These are phyloP conservation scores for Leptogaster cylindrica DNA, from an alignment of 2,888 invertebrate genomes.

Conservation along the genomic window DNA sequence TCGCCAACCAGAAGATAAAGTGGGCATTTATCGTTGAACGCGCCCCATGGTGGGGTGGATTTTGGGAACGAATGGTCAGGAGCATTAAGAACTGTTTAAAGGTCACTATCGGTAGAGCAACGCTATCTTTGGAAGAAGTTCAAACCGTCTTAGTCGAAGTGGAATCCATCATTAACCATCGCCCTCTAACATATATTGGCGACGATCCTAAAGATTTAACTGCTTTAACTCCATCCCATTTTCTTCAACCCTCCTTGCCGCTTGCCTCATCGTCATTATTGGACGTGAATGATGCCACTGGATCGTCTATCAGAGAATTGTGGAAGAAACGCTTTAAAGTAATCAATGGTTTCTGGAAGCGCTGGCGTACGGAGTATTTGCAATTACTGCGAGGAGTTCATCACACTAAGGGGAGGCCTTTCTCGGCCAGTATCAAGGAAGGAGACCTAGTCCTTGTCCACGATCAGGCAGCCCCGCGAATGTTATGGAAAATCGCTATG, in stretches of 20 bases:
- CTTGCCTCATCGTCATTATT: no score
- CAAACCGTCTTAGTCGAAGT: not conserved
- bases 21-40: not conserved
- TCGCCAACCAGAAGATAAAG: not conserved
- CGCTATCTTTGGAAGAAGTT: not conserved
- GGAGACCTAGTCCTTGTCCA: not conserved
- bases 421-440: not conserved
- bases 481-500: not conserved
- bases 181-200: not conserved
- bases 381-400: not conserved
- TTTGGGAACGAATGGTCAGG: not conserved
- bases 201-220: no score
- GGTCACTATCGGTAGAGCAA: no score
- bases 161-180: not conserved
- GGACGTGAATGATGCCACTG: no score
- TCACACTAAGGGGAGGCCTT: not conserved
- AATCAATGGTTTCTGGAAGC: no score
- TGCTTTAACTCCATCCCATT: no score
- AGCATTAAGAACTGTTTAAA: not conserved
- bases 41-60: no score
- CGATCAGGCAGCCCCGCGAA: not conserved
- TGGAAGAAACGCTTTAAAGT: not conserved
- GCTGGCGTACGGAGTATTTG: not conserved
- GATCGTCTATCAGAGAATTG: not conserved
- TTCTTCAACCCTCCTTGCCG: no score